These are phyloP conservation scores for Drosophila melanosoma DNA, from an alignment of 2,888 invertebrate species.

Conservation along the genomic window DNA sequence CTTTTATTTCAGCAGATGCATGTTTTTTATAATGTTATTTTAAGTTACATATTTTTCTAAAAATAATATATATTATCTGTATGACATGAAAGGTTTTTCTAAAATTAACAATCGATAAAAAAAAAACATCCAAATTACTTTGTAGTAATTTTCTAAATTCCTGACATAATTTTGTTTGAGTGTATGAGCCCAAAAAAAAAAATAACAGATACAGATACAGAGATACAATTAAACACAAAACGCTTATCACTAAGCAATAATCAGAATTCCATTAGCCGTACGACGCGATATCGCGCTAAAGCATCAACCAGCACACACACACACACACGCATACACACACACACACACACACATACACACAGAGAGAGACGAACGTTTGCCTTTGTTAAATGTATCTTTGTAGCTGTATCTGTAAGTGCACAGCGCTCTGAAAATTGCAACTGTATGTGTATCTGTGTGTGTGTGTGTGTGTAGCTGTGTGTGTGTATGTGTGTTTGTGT, in stretches of 20 bases:
- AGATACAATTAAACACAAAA: conserved; percentile 84
- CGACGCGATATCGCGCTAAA: conserved; percentile 76
- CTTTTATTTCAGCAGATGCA: neutral
- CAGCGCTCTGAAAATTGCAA: conserved; percentile 48
- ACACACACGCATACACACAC: conserved; percentile 24
- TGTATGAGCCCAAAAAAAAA: conserved; percentile 15
- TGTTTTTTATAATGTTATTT: neutral
- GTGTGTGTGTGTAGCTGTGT: conserved; percentile 31
- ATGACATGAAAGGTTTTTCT: neutral
- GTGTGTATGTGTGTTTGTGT: conserved; percentile 54
- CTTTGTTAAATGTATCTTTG: conserved; percentile 69
- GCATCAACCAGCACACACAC: conserved; percentile 63
- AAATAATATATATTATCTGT: neutral
- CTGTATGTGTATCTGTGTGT: conserved; percentile 37
- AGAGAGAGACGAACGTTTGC: conserved; percentile 25
- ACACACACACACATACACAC: conserved; percentile 32
- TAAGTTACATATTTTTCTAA: neutral
- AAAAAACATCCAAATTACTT: neutral
- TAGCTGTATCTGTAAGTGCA: conserved; percentile 69
- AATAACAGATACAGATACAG: conserved; percentile 79
- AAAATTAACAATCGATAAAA: neutral
- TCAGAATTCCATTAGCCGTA: conserved; percentile 84
- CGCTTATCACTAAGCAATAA: conserved; percentile 84
- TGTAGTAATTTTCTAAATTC: neutral
- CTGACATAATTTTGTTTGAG: neutral